A percentile compares a stretch with the other conserved stretches of the same genome.
Evolutionary conservation across 2,888 invertebrate species (phyloP).

Genomic region (Hermaeophaga mercurialis): DNA sequence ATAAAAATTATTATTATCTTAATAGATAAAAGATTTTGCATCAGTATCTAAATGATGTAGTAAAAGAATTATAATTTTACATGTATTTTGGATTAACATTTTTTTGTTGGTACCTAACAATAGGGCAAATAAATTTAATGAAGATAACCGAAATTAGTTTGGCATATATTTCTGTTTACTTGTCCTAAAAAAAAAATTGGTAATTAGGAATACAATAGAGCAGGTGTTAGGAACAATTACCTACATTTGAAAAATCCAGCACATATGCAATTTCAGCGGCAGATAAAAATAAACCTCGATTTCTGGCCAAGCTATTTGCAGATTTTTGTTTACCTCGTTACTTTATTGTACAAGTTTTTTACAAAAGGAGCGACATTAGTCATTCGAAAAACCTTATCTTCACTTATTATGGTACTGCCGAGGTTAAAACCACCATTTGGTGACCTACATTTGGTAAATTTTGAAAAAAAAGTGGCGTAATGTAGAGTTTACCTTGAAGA

Average conservation of each 20-base stretch:
- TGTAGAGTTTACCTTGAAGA: slow-evolving; percentile 84
- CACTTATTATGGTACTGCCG: slow-evolving; percentile 36
- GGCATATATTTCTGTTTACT: slow-evolving; percentile 4
- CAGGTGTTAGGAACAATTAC: not conserved
- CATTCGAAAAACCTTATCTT: slow-evolving; percentile 20
- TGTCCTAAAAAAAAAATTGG: slow-evolving; percentile 3
- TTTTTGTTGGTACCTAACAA: too few relatives aligned
- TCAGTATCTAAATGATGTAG: not conserved
- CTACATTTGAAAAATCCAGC: slow-evolving; percentile 18
- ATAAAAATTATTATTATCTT: not conserved
- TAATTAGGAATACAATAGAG: slow-evolving; percentile 1
- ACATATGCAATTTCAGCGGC: slow-evolving; percentile 21
- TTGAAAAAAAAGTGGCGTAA: slow-evolving; percentile 18
- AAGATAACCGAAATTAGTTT: not conserved
- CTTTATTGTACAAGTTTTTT: slow-evolving; percentile 28
- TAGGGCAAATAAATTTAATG: not conserved
- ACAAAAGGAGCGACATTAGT: slow-evolving; percentile 26
- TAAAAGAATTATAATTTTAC: not conserved
- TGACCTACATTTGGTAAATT: slow-evolving; percentile 36
- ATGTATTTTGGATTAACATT: too few relatives aligned
- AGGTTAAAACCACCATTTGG: slow-evolving; percentile 37
- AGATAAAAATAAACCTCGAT: slow-evolving; percentile 34
- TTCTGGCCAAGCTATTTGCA: slow-evolving; percentile 39
- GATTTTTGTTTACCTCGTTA: slow-evolving; percentile 37
- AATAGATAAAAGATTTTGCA: not conserved